These are phyloP conservation scores for Psittacula echo DNA, from an alignment of 2,797 vertebrate species.

Conservation along the genomic window DNA sequence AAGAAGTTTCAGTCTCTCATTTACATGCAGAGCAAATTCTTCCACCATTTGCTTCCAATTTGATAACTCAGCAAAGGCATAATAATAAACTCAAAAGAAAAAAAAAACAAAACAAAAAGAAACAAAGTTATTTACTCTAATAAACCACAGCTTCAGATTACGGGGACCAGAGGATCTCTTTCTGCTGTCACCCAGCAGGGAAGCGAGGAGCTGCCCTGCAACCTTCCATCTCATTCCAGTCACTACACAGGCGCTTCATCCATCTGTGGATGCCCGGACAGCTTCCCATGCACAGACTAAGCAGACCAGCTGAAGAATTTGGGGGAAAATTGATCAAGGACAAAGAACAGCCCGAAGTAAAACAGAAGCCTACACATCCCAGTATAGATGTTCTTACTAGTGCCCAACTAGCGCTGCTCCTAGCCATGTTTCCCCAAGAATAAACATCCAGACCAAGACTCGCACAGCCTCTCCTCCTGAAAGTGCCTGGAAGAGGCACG, in stretches of 20 bases:
- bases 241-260: neutral
- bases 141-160: constrained; percentile 3
- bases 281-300: neutral
- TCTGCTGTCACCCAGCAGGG: neutral
- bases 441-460: neutral
- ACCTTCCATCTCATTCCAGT: neutral
- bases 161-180: accelerated
- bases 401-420: neutral
- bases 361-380: neutral
- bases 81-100: constrained; percentile 7
- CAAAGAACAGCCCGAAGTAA: neutral
- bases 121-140: constrained; percentile 9
- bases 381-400: neutral
- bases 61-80: neutral
- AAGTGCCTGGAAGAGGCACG: neutral
- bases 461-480: neutral
- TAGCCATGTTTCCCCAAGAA: neutral
- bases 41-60: constrained; percentile 54
- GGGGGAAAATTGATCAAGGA: neutral
- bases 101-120: neutral
- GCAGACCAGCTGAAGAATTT: neutral
- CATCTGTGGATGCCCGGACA: neutral
- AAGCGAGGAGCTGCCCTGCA: neutral
- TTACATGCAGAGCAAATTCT: constrained; percentile 49
- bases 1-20: constrained; percentile 20